Conservation (phyloP, 2,113 vertebrate genomes). For the Pholis gunnellus region DNA sequence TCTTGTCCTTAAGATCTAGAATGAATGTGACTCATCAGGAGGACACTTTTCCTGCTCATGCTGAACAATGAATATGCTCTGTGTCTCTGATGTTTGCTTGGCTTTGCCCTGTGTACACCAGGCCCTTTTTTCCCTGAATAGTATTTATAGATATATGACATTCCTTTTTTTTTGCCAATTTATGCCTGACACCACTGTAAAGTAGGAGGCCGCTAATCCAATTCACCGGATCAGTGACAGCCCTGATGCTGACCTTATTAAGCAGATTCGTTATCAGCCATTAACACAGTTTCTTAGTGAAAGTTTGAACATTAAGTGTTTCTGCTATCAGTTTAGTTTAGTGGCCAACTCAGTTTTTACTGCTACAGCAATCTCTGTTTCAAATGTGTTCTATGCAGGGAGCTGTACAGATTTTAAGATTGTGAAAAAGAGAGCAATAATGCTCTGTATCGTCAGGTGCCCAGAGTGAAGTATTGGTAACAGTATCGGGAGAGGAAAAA, state of each 20-base stretch:
- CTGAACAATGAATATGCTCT: conserved; percentile 27
- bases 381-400: neutral
- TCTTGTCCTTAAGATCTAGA: conserved; percentile 8
- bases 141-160: neutral
- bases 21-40: conserved; percentile 27
- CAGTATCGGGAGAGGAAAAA: neutral
- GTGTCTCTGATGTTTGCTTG: neutral
- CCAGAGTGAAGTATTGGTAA: neutral
- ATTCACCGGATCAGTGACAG: neutral
- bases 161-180: neutral
- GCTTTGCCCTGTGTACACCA: neutral
- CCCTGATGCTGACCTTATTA: neutral
- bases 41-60: conserved; percentile 1
- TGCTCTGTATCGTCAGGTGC: neutral
- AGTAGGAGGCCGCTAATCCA: neutral
- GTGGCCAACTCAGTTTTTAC: neutral
- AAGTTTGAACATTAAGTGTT: neutral
- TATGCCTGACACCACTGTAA: neutral
- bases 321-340: conserved; percentile 3
- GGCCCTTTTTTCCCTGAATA: neutral
- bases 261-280: neutral
- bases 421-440: neutral
- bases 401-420: neutral
- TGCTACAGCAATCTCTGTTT: conserved; percentile 7
- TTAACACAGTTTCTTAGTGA: neutral